Percentiles rank a stretch among this genome's conserved stretches.
phyloP scores from a whole-genome alignment of 1,140 invertebrate species.

The Calliphora vicina region DNA sequence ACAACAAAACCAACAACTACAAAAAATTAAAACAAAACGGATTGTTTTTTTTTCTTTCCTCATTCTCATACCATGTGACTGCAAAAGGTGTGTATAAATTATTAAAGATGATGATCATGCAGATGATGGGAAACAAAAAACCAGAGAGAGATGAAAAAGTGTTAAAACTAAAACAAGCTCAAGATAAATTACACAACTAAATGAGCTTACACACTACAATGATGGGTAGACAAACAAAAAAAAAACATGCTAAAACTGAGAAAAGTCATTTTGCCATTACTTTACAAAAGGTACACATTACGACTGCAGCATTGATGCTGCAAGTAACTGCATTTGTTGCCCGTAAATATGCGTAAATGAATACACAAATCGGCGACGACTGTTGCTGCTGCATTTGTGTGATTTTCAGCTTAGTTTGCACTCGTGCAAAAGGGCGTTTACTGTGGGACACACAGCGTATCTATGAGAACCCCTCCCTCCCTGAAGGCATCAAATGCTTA shows the following conservation, averaged over 20 bases:
- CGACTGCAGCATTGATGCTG: background rate
- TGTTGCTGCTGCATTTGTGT: background rate
- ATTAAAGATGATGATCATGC: background rate
- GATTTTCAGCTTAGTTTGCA: background rate
- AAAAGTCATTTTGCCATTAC: background rate
- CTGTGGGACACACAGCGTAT: background rate
- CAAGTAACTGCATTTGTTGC: background rate
- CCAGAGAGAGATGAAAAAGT: slow-evolving; percentile 18
- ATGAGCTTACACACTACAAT: slow-evolving; percentile 38
- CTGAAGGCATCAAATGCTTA: background rate
- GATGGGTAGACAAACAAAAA: background rate
- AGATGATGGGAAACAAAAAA: background rate
- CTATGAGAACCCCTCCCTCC: background rate
- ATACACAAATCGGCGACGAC: no score
- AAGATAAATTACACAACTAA: slow-evolving; percentile 44
- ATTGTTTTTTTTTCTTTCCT: background rate
- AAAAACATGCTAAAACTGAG: background rate
- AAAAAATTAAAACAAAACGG: background rate
- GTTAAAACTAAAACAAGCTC: slow-evolving; percentile 42
- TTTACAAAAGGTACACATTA: background rate
- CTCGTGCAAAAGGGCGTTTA: slow-evolving; percentile 6
- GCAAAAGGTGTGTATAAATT: slow-evolving; percentile 5
- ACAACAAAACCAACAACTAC: background rate
- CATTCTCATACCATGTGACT: background rate
- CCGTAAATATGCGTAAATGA: background rate